These are phyloP conservation scores for Percopsis omiscomaycus DNA, from an alignment of 2,797 vertebrate species.

Conservation along the genomic window DNA sequence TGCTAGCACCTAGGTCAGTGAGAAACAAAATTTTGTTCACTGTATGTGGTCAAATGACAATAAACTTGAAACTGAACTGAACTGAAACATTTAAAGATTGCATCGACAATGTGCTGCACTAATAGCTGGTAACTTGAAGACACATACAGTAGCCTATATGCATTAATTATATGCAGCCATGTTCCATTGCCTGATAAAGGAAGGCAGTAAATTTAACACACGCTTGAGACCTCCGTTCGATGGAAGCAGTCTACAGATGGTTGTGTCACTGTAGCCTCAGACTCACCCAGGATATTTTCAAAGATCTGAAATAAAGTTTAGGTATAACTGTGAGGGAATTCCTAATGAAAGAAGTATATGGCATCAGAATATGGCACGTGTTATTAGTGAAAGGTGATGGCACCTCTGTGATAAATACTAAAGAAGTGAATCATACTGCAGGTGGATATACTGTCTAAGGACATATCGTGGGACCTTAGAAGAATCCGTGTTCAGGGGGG, in stretches of 20 bases:
- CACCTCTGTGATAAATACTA: constrained; percentile 38
- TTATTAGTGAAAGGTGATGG: constrained; percentile 41
- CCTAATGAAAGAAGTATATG: constrained; percentile 36
- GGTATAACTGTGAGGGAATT: constrained; percentile 58
- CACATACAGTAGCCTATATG: constrained; percentile 9
- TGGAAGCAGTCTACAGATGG: constrained; percentile 38
- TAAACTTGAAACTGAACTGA: neutral
- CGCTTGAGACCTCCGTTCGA: constrained; percentile 32
- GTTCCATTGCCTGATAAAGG: constrained; percentile 12
- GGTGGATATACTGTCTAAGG: neutral
- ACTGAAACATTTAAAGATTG: too few species aligned
- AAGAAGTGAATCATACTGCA: constrained; percentile 44
- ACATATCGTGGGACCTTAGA: constrained; percentile 26
- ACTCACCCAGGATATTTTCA: constrained; percentile 59
- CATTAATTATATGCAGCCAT: constrained; percentile 9
- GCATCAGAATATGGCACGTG: constrained; percentile 28
- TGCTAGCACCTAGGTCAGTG: too few species aligned
- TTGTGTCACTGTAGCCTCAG: constrained; percentile 49
- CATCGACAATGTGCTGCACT: constrained; percentile 16
- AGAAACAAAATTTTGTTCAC: too few species aligned
- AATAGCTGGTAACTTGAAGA: constrained; percentile 14
- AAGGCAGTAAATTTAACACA: constrained; percentile 37
- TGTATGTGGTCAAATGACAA: too few species aligned
- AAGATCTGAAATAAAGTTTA: constrained; percentile 76
- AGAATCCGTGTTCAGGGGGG: constrained; percentile 45